Conservation (phyloP, 2,888 invertebrate species). For the Ferdinandea cuprea region DNA sequence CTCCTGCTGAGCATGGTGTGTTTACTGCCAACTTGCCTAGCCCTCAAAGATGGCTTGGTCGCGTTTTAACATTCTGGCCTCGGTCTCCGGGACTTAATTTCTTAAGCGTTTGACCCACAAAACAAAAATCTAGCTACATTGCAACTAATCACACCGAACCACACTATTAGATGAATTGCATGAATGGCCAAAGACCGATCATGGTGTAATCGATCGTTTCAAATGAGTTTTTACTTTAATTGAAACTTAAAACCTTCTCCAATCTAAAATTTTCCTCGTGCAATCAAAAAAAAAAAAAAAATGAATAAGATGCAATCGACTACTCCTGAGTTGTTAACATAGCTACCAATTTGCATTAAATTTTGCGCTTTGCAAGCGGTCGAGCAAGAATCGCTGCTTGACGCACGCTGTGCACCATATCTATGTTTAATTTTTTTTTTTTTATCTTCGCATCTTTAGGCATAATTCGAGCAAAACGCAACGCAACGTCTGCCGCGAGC, state of each 20-base stretch:
- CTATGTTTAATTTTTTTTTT: slow-evolving; percentile 18
- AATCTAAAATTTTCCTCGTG: slow-evolving; percentile 8
- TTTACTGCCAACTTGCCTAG: slow-evolving; percentile 32
- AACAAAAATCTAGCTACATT: slow-evolving; percentile 11
- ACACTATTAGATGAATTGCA: slow-evolving; percentile 51
- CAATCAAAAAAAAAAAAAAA: neutral
- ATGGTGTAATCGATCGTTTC: slow-evolving; percentile 60
- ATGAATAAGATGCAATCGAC: neutral
- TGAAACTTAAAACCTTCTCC: slow-evolving; percentile 64
- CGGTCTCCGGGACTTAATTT: slow-evolving; percentile 48
- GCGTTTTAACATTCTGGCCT: slow-evolving; percentile 11
- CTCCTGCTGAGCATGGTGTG: slow-evolving; percentile 17
- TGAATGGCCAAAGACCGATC: slow-evolving; percentile 51
- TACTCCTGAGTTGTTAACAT: slow-evolving; percentile 25
- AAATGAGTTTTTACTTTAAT: slow-evolving; percentile 64
- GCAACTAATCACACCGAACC: slow-evolving; percentile 27
- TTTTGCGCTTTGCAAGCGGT: slow-evolving; percentile 14
- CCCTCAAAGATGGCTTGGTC: slow-evolving; percentile 54
- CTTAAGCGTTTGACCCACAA: slow-evolving; percentile 68
- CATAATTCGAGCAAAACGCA: slow-evolving; percentile 53
- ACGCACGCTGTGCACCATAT: slow-evolving; percentile 17
- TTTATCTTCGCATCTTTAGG: slow-evolving; percentile 11
- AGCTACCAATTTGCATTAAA: slow-evolving; percentile 55
- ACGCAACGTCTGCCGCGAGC: slow-evolving; percentile 32
- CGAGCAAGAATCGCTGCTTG: slow-evolving; percentile 2